Evolutionary conservation across 2,797 vertebrate genomes (phyloP).

Genomic region (Tamandua tetradactyla): DNA sequence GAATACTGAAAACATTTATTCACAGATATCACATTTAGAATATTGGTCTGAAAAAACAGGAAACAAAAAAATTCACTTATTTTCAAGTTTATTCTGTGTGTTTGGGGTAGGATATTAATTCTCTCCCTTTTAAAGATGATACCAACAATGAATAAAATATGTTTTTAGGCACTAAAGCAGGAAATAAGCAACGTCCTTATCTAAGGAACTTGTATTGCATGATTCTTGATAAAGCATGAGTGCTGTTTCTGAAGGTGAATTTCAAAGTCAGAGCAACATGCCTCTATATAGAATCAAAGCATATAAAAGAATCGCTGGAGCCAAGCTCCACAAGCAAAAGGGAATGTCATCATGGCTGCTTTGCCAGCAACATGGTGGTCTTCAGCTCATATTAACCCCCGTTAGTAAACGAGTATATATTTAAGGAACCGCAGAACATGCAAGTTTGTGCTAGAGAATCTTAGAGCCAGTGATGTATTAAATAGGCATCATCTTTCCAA

Average conservation of each 20-base stretch:
- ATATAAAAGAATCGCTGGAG: background rate
- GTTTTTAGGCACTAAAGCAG: constrained; percentile 38
- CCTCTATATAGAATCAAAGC: background rate
- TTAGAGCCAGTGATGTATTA: background rate
- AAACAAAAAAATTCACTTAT: constrained; percentile 51
- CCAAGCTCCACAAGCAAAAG: background rate
- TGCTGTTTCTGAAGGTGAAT: constrained; percentile 43
- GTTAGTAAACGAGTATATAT: background rate
- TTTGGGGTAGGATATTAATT: constrained; percentile 48
- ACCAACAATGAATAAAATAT: constrained; percentile 39
- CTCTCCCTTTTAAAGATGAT: constrained; percentile 48
- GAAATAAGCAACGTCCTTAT: constrained; percentile 56
- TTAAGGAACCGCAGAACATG: background rate
- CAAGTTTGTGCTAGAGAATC: background rate
- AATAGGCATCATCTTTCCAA: background rate
- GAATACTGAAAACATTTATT: constrained; percentile 33
- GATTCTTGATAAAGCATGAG: constrained; percentile 44
- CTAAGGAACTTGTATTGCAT: background rate
- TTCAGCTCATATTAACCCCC: background rate
- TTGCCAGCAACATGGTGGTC: background rate
- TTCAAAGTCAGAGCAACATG: constrained; percentile 44
- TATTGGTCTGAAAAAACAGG: background rate
- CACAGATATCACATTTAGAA: constrained; percentile 32
- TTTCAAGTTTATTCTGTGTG: constrained; percentile 19
- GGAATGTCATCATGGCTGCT: background rate